Conservation (phyloP, 2,113 vertebrate genomes). For the Eolophus roseicapilla region DNA sequence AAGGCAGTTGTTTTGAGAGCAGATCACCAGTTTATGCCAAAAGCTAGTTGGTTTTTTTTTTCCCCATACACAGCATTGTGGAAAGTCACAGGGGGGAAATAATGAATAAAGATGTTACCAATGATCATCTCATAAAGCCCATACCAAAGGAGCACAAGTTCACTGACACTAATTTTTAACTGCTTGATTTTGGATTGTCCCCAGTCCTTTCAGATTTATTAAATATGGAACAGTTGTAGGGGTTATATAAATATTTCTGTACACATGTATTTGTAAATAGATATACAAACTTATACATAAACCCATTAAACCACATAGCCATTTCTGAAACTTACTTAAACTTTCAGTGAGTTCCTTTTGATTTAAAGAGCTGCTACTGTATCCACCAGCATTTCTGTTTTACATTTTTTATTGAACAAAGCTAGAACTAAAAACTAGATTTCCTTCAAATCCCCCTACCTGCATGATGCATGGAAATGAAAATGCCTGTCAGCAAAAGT, state of each 20-base stretch:
- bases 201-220: background rate
- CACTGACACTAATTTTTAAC: background rate
- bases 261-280: background rate
- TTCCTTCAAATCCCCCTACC: conserved; percentile 69
- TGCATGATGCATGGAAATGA: conserved; percentile 69
- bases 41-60: background rate
- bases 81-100: background rate
- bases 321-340: conserved; percentile 43
- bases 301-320: background rate
- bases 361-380: conserved; percentile 46
- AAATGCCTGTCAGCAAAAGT: conserved; percentile 79
- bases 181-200: background rate
- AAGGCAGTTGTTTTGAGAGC: background rate
- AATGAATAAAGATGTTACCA: background rate
- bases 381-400: conserved; percentile 44
- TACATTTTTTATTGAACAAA: conserved; percentile 69
- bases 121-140: background rate
- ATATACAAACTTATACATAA: background rate
- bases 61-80: too few relatives aligned
- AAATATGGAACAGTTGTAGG: background rate
- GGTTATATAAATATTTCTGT: background rate
- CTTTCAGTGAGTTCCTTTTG: conserved; percentile 50
- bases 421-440: conserved; percentile 65
- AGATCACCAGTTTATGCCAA: background rate
- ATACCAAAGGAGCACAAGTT: background rate